Evolutionary conservation across 2,888 invertebrate species (phyloP), one percentile per base, ranked within the genome.

Genomic region (Eupithecia inturbata): DNA sequence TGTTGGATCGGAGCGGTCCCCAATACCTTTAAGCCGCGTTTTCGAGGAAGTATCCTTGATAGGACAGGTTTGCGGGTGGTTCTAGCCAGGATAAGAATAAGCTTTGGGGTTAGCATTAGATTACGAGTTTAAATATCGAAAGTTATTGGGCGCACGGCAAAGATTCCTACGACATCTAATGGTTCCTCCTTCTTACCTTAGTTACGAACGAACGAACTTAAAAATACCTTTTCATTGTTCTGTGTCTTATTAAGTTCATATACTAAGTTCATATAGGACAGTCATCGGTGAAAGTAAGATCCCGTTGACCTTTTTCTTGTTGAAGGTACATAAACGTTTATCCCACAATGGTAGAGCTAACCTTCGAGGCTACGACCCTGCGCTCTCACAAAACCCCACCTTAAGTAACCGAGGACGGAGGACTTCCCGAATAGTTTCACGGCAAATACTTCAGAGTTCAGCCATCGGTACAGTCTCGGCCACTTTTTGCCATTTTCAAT

Each of bases 401-500:
- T 67, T 67, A 69, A 41, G 78, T 77, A 79, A 81, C 74, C 62
- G 77, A 73, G 79, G 68, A 73, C 66, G 70, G 53, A 57, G 70
- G 77, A 83, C 82, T 85, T 82, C 82, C 82, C 75, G 78, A 84
- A 84, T 84, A 85, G 85, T 85, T 86, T 81, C 73, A 82, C 82
- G 80, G 79, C 79, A 80, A 86, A 83, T 84, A 83, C 79, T 84
- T 83, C 75, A 78, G 79, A 83, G 79, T 84, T 83, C 75, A 78
- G 79, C 74, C 74, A 76, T 79, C 75, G 72, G 69, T 71, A 73
- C 66, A 26, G 75, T 75, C 78, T 75, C 77, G 75, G 77, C 78
- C 81, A 86, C 85, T 92, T 92, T 92, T 92, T 91, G 89, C 92
- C 86, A 82, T 89, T 92, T 92, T 92, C 92, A 92, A 91, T 92